These are phyloP conservation scores for Ariopsis seemanni DNA, from an alignment of 2,113 vertebrate species.

Conservation along the genomic window DNA sequence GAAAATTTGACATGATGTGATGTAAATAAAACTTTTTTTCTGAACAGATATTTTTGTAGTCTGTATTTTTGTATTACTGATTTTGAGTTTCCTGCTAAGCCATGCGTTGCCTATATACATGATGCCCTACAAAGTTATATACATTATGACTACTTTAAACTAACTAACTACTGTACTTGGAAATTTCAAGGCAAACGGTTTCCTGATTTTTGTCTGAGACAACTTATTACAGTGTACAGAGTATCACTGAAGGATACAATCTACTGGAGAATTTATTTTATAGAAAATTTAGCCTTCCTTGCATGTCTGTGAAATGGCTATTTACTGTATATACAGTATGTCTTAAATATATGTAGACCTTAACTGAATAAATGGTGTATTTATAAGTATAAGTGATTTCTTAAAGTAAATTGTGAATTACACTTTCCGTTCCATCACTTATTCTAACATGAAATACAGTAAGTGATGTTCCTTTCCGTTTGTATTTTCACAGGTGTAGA, in stretches of 20 bases:
- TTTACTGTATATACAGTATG: background rate
- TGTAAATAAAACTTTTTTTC: background rate
- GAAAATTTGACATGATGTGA: background rate
- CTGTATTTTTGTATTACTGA: background rate
- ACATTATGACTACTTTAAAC: background rate
- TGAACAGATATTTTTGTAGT: background rate
- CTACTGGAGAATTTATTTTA: background rate
- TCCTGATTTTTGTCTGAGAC: background rate
- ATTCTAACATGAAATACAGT: background rate
- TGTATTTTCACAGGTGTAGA: conserved; percentile 3
- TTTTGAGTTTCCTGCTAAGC: background rate
- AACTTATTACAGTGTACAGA: background rate
- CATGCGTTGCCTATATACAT: background rate
- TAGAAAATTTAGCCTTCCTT: too few relatives aligned
- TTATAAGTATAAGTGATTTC: background rate
- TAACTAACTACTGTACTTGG: background rate
- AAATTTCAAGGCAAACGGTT: background rate
- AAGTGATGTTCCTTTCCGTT: background rate
- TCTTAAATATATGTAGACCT: background rate
- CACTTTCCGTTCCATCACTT: background rate
- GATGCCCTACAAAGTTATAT: background rate
- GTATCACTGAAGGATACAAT: background rate
- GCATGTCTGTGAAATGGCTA: background rate
- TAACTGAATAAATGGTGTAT: background rate
- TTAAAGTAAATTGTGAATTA: background rate